A percentile compares a stretch with the other conserved stretches of the same genome.
Evolutionary conservation across 92 coral and sea anemone genomes (phyloP).

Genomic region (Paragorgia papillata): DNA sequence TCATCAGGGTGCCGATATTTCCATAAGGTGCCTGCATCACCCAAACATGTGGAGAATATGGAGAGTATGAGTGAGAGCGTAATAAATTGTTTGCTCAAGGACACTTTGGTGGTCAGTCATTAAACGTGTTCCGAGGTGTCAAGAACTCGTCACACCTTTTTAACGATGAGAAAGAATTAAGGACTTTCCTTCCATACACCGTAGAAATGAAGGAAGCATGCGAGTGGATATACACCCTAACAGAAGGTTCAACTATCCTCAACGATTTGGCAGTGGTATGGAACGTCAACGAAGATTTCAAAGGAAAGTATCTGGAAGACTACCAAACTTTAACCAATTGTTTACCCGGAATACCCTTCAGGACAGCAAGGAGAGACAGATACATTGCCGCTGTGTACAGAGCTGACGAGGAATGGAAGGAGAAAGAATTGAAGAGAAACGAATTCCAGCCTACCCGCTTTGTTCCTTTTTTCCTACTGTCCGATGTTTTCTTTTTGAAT

Average conservation of each 20-base stretch:
- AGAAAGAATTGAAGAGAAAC: too few species aligned
- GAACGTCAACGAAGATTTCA: slow-evolving; percentile 46
- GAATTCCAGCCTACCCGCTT: too few species aligned
- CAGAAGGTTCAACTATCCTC: background rate
- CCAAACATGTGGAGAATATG: slow-evolving; percentile 7
- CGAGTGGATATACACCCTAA: background rate
- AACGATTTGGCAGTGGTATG: slow-evolving; percentile 24
- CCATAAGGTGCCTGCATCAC: background rate
- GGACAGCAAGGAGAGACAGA: too few species aligned
- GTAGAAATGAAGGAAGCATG: slow-evolving; percentile 7
- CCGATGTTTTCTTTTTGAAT: too few species aligned
- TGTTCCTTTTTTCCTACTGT: too few species aligned
- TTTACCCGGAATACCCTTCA: too few species aligned
- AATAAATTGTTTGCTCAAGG: too few species aligned
- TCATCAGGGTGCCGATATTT: background rate
- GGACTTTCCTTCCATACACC: background rate
- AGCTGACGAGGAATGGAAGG: too few species aligned
- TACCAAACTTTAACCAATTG: slow-evolving; percentile 21
- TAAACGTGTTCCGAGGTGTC: slow-evolving; percentile 4
- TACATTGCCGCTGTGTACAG: too few species aligned
- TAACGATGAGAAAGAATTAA: slow-evolving; percentile 9
- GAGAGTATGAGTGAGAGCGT: slow-evolving; percentile 20
- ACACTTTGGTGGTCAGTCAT: slow-evolving; percentile 11
- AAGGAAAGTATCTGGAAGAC: slow-evolving; percentile 41
- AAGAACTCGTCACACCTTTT: slow-evolving; percentile 3